phyloP scores from a whole-genome alignment of 1,140 invertebrate species.

The Drosophila bocki region DNA sequence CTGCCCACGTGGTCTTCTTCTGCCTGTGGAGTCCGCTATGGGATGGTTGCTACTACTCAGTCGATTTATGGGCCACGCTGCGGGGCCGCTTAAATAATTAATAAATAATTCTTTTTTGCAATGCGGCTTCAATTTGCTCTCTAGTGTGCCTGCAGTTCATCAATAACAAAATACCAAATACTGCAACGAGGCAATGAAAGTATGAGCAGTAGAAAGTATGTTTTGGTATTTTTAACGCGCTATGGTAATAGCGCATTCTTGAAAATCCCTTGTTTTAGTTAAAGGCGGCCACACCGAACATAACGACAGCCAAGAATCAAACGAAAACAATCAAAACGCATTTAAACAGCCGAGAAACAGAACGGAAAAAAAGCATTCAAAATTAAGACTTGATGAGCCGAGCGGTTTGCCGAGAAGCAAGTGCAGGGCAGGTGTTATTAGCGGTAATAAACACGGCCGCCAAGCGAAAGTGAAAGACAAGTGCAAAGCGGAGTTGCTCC shows the following conservation, averaged over 20 bases:
- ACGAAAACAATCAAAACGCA: slow-evolving; percentile 22
- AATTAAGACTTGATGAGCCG: slow-evolving; percentile 9
- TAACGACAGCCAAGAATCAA: slow-evolving; percentile 24
- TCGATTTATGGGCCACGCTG: background rate
- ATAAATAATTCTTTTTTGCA: slow-evolving; percentile 13
- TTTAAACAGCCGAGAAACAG: slow-evolving; percentile 15
- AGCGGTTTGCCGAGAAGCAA: background rate
- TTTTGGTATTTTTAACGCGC: background rate
- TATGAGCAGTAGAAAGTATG: background rate
- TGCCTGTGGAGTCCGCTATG: background rate
- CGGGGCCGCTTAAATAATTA: slow-evolving; percentile 3
- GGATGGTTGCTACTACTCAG: background rate
- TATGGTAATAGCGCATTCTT: background rate
- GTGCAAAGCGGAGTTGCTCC: slow-evolving; percentile 4
- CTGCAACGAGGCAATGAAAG: background rate
- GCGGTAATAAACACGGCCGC: background rate
- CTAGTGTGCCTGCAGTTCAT: background rate
- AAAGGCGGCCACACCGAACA: slow-evolving; percentile 1
- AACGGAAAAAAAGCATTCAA: slow-evolving; percentile 10
- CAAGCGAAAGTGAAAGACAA: slow-evolving; percentile 11
- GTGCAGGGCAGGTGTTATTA: slow-evolving; percentile 2
- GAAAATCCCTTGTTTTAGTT: background rate
- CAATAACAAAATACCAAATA: background rate
- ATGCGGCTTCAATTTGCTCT: slow-evolving; percentile 6
- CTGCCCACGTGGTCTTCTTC: background rate